phyloP scores from a whole-genome alignment of 2,113 vertebrate genomes.

The Steatornis caripensis region DNA sequence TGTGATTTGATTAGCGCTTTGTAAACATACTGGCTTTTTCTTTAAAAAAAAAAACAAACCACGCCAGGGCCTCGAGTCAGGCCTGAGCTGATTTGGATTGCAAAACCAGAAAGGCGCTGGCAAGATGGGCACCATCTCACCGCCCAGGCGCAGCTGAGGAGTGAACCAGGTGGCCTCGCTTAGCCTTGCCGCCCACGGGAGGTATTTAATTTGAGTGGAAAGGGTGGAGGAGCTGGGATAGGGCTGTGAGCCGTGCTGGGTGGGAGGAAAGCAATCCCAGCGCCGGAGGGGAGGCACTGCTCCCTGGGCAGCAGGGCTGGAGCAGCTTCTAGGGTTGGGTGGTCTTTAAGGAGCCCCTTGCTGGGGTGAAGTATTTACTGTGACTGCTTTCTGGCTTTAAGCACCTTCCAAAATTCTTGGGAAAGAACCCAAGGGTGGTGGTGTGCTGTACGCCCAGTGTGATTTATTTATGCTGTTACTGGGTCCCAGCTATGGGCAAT shows the following conservation, averaged over 20 bases:
- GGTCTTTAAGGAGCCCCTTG: neutral
- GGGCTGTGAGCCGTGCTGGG: fast-evolving
- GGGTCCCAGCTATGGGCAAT: too few relatives aligned
- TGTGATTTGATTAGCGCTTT: neutral
- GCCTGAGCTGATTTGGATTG: neutral
- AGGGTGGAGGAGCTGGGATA: neutral
- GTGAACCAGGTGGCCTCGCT: neutral
- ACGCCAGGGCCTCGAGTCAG: neutral
- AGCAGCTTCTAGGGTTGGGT: neutral
- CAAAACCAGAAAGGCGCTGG: neutral
- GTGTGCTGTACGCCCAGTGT: neutral
- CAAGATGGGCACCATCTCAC: neutral
- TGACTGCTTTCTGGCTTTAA: neutral
- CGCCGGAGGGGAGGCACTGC: fast-evolving
- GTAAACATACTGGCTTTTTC: neutral
- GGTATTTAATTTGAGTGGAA: neutral
- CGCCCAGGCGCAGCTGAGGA: neutral
- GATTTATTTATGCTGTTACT: neutral
- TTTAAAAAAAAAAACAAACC: neutral
- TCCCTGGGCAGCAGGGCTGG: fast-evolving
- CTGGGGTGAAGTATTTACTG: neutral
- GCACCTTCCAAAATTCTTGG: neutral
- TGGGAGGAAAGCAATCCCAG: fast-evolving
- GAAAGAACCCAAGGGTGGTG: neutral
- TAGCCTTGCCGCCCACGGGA: neutral